Conservation (phyloP, 2,113 vertebrate genomes). For the Stictonetta naevosa region DNA sequence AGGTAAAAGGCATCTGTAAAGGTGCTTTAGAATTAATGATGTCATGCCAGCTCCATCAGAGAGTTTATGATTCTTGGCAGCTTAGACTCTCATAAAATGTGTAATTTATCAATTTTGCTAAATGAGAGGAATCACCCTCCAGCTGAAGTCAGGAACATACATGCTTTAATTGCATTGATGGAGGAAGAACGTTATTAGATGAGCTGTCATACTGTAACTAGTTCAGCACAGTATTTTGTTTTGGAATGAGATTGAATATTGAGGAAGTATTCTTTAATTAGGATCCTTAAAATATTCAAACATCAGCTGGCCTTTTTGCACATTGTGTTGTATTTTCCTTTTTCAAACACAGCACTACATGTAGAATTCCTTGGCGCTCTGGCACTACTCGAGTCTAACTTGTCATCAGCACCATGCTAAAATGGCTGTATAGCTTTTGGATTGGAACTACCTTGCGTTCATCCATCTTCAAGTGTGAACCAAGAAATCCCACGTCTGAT, state of each 20-base stretch:
- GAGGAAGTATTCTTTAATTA: background rate
- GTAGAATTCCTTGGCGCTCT: background rate
- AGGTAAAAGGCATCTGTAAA: background rate
- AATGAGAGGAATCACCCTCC: constrained; percentile 42
- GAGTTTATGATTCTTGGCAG: constrained; percentile 40
- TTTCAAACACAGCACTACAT: background rate
- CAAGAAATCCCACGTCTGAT: background rate
- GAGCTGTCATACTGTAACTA: background rate
- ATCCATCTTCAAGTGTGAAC: background rate
- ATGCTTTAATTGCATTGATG: background rate
- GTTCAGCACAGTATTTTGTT: background rate
- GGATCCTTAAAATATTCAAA: background rate
- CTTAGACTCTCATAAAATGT: constrained; percentile 20
- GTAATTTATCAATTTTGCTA: constrained; percentile 40
- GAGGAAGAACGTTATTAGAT: background rate
- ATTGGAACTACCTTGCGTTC: background rate
- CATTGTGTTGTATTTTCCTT: background rate
- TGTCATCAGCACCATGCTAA: accelerated
- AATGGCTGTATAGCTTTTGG: background rate
- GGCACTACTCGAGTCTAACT: background rate
- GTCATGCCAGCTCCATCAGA: background rate
- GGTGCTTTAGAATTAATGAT: constrained; percentile 1
- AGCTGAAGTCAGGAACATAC: background rate
- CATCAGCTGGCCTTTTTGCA: background rate
- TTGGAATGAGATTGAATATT: background rate